phyloP scores from a whole-genome alignment of 2,113 vertebrate species.

The Hydropotes inermis region DNA sequence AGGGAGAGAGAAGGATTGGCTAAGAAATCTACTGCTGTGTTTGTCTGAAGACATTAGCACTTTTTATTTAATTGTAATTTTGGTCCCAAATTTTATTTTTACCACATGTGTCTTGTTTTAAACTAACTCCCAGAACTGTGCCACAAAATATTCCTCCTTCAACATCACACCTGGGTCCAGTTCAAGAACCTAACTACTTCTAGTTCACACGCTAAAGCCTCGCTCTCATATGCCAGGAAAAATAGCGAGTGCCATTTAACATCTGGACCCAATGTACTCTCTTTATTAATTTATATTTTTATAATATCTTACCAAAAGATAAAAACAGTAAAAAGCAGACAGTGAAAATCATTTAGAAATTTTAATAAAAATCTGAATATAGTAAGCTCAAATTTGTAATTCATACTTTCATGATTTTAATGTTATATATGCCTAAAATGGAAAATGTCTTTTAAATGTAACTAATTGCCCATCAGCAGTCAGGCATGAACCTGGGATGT shows the following conservation, averaged over 20 bases:
- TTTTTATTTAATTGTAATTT: conserved; percentile 31
- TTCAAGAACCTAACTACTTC: conserved; percentile 30
- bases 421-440: not conserved
- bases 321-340: not conserved
- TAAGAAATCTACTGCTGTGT: not conserved
- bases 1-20: not conserved
- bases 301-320: not conserved
- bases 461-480: not conserved
- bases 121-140: not conserved
- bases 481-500: not conserved
- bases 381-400: not conserved
- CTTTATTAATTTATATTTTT: not conserved
- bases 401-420: not conserved
- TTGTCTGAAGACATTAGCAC: conserved; percentile 23
- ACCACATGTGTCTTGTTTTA: not conserved
- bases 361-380: not conserved
- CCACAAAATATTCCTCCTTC: not conserved
- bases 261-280: not conserved
- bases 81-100: not conserved
- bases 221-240: not conserved
- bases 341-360: not conserved
- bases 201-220: not conserved
- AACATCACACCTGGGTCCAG: not conserved
- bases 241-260: not conserved
- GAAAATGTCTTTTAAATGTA: not conserved